These are phyloP conservation scores for Thereva unica DNA, from an alignment of 2,888 invertebrate species.

Conservation along the genomic window DNA sequence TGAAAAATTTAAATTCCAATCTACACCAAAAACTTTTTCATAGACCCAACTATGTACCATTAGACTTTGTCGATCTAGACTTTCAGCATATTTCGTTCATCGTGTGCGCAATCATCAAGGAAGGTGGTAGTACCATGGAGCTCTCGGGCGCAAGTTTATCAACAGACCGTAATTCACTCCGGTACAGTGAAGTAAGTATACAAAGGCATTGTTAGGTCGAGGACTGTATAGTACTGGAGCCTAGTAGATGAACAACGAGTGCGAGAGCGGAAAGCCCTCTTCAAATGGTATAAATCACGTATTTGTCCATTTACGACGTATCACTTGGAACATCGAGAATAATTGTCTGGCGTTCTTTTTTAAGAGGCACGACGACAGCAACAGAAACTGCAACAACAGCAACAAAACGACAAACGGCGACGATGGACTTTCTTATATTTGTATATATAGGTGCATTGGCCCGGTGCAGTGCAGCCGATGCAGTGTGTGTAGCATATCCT, in stretches of 20 bases:
- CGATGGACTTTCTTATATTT: no score
- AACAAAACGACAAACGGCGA: no score
- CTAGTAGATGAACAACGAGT: no score
- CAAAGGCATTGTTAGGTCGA: conserved; percentile 13
- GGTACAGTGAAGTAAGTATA: conserved; percentile 5
- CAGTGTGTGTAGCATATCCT: conserved; percentile 1
- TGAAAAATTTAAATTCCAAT: conserved; percentile 28
- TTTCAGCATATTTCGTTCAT: no score
- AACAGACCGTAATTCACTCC: conserved; percentile 14
- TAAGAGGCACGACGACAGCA: conserved; percentile 9
- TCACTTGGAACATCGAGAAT: conserved; percentile 28
- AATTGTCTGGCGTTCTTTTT: conserved; percentile 30
- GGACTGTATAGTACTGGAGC: neutral
- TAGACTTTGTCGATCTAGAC: no score
- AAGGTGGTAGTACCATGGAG: conserved; percentile 1
- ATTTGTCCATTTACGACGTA: conserved; percentile 35
- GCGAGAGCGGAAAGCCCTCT: conserved; percentile 24
- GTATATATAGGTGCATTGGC: neutral
- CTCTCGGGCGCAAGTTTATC: conserved; percentile 3
- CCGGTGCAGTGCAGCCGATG: neutral
- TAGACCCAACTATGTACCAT: no score
- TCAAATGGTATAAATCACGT: conserved; percentile 35
- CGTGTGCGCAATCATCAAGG: no score
- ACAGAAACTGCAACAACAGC: neutral
- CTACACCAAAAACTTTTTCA: neutral